These are phyloP conservation scores for Steromphala cineraria DNA, from an alignment of 2,888 invertebrate species.

Conservation along the genomic window DNA sequence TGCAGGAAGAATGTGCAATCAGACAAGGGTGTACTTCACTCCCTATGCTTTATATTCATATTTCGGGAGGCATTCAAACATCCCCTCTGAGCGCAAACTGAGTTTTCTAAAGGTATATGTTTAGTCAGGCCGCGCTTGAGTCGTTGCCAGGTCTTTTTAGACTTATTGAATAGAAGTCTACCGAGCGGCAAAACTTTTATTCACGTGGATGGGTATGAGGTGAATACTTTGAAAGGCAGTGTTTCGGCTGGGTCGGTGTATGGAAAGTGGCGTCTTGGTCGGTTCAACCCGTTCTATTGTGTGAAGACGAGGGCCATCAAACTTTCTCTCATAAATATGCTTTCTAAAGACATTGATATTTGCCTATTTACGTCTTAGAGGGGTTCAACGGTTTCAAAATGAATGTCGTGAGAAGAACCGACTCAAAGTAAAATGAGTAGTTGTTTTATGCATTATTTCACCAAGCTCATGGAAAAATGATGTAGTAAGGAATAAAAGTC, in stretches of 20 bases:
- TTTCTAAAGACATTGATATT: slow-evolving; percentile 3
- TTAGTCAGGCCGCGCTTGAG: slow-evolving; percentile 4
- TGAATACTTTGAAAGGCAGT: slow-evolving; percentile 1
- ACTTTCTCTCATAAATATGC: slow-evolving; percentile 1
- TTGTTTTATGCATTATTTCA: too few species aligned
- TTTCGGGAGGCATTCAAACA: neutral
- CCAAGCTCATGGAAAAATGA: neutral
- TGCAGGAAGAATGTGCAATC: neutral
- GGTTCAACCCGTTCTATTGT: neutral
- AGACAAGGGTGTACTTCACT: neutral
- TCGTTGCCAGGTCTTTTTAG: neutral
- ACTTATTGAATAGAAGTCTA: neutral
- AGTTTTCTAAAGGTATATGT: slow-evolving; percentile 5
- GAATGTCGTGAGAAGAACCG: neutral
- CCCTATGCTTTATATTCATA: neutral
- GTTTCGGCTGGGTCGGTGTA: neutral
- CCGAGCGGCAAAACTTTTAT: slow-evolving; percentile 18
- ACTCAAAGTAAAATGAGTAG: too few species aligned
- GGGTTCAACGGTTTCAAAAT: neutral
- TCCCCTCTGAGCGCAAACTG: neutral
- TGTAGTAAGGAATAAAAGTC: neutral
- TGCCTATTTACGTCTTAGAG: neutral
- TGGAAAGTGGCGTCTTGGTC: neutral
- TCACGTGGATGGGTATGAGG: neutral
- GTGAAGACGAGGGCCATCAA: neutral